Percentiles rank a stretch among this genome's conserved stretches.
Conservation (phyloP, 2,113 vertebrate species). For the Esox niger region DNA sequence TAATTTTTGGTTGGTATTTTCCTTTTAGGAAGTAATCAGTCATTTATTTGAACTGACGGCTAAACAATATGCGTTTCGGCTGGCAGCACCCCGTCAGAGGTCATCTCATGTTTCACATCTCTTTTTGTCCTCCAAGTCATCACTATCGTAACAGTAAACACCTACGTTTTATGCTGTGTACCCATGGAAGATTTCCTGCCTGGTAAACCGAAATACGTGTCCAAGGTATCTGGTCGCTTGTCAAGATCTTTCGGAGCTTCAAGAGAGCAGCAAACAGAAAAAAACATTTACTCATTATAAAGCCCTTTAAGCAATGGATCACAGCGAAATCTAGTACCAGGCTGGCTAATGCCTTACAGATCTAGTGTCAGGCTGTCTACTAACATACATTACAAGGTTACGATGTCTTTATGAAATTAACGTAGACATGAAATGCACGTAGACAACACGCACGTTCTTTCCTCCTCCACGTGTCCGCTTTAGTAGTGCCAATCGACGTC, state of each 20-base stretch:
- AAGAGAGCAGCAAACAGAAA: neutral
- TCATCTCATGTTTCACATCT: no score
- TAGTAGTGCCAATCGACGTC: slow-evolving; percentile 1
- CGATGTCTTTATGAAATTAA: neutral
- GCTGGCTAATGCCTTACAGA: no score
- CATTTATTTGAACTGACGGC: no score
- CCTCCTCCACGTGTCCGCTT: neutral
- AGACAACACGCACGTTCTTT: neutral
- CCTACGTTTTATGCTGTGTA: neutral
- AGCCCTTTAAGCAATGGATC: no score
- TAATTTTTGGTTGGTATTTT: no score
- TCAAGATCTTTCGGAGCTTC: neutral
- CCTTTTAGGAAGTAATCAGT: no score
- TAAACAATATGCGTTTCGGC: no score
- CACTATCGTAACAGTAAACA: neutral
- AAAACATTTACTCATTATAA: no score
- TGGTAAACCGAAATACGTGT: slow-evolving; percentile 3
- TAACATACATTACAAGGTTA: neutral
- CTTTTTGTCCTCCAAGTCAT: neutral
- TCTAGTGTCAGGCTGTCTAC: neutral
- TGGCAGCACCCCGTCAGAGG: neutral
- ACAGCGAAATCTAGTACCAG: no score
- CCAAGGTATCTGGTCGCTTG: neutral
- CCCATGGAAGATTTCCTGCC: neutral
- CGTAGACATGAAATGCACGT: no score